A percentile compares a stretch with the other conserved stretches of the same genome.
phyloP scores from a whole-genome alignment of 2,113 vertebrate genomes.

The Climacteris rufus region DNA sequence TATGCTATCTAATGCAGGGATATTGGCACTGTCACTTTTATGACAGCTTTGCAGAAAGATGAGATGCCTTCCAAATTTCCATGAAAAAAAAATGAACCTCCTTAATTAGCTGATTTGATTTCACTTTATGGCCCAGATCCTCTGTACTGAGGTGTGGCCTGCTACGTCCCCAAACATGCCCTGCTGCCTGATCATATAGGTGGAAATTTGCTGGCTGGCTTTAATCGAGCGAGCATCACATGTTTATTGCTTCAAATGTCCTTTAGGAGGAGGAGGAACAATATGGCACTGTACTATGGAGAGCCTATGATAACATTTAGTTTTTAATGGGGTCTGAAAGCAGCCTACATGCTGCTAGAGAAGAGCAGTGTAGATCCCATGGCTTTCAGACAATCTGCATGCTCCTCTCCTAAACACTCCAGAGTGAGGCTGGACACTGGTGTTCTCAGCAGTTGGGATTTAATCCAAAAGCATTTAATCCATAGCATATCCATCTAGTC shows the following conservation, averaged over 20 bases:
- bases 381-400: background rate
- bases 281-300: background rate
- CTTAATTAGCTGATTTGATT: background rate
- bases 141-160: background rate
- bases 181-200: background rate
- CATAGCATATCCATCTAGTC: background rate
- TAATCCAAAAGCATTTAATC: background rate
- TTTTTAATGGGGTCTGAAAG: background rate
- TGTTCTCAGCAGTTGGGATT: background rate
- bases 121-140: background rate
- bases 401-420: background rate
- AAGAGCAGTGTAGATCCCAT: background rate
- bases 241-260: background rate
- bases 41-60: background rate
- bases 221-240: background rate
- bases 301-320: background rate
- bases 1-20: background rate
- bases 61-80: background rate
- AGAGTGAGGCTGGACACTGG: background rate
- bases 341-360: background rate
- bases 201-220: background rate
- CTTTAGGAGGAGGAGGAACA: background rate
- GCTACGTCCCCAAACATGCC: background rate
- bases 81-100: rapidly evolving
- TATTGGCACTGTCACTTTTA: background rate